phyloP scores from a whole-genome alignment of 2,888 invertebrate genomes.

The Ctenicera cuprea region DNA sequence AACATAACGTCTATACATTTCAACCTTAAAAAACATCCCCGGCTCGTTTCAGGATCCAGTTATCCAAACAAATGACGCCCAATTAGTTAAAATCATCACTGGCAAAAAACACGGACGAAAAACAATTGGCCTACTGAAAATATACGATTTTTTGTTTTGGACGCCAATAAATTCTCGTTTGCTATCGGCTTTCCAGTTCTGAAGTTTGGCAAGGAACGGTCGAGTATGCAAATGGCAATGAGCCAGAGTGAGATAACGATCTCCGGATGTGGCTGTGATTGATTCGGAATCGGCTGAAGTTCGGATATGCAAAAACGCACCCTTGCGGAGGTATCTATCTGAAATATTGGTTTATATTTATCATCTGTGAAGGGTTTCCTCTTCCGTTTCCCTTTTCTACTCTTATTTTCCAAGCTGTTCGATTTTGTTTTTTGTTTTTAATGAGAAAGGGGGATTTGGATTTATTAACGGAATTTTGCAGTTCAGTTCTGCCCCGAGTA shows the following conservation, averaged over 20 bases:
- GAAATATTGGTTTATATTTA: constrained; percentile 64
- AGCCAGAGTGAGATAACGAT: constrained; percentile 33
- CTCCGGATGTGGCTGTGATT: constrained; percentile 48
- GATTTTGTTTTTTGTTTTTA: constrained; percentile 59
- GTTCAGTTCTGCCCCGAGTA: constrained; percentile 41
- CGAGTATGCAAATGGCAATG: constrained; percentile 34
- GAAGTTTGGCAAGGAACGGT: constrained; percentile 38
- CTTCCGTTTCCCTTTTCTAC: constrained; percentile 61
- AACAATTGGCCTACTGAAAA: constrained; percentile 61
- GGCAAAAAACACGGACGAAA: constrained; percentile 53
- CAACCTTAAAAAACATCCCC: constrained; percentile 30
- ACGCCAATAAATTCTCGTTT: constrained; percentile 65
- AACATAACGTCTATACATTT: constrained; percentile 40
- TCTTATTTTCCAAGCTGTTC: constrained; percentile 61
- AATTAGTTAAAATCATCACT: constrained; percentile 58
- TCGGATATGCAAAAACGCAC: constrained; percentile 58
- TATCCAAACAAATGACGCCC: constrained; percentile 57
- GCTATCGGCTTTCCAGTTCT: constrained; percentile 60
- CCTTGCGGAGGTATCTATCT: constrained; percentile 61
- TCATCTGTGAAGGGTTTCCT: constrained; percentile 62
- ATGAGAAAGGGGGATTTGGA: constrained; percentile 51
- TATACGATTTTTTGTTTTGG: constrained; percentile 65
- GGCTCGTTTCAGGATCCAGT: constrained; percentile 47
- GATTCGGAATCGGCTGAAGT: constrained; percentile 54
- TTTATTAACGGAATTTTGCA: constrained; percentile 55